Base-by-base conservation (phyloP, 2,888 invertebrate species). In the Arge pagana region DNA sequence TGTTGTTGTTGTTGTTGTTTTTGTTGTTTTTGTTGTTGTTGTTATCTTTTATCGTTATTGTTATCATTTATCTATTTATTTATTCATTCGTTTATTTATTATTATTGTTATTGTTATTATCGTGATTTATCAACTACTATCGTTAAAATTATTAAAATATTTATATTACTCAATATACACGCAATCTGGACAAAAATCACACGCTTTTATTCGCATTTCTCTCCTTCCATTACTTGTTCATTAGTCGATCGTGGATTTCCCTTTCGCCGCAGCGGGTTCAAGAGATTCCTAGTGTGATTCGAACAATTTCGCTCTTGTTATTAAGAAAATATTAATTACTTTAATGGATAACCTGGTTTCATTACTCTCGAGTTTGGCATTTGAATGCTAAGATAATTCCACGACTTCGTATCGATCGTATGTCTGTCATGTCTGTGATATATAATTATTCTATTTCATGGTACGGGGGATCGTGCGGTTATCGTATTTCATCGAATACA, bases 141-240 rank as follows among this genome's bases (percentile, higher is more conserved):
- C 52, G 37, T 52, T 52, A 48, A 52, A 48, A 39, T 52, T 52
- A 52, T 52, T 52, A 52, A 52, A 52, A 52, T 52, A 52, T 52
- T 52, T 52, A 52, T 52, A 52, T 52, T 52, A 52, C 52, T 52
- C 52, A 36, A 52, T 52, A 52, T 52, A 48, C 52, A 48, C n/a
- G n/a, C 43, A 48, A 45, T 52, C 52, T 52, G 52, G 52, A 52
- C 52, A 52, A 33, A 39, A 45, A 52, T 52, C 52, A 52, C 52
- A 52, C 36, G 35, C 40, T 50, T 37, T 30, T 30, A 15, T 48
- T 41, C 50, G 49, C 56, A 50, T 31, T 45, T 23, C 37, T 23
- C n/a, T 39, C 8, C 18, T 26, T 39, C 15, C 50, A 43, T 56
- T 33, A 19, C 16, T 45, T 30, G 21, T 39, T 15, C 50, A 43